Conservation (phyloP, 2,888 invertebrate genomes). For the Lamproptera curius region DNA sequence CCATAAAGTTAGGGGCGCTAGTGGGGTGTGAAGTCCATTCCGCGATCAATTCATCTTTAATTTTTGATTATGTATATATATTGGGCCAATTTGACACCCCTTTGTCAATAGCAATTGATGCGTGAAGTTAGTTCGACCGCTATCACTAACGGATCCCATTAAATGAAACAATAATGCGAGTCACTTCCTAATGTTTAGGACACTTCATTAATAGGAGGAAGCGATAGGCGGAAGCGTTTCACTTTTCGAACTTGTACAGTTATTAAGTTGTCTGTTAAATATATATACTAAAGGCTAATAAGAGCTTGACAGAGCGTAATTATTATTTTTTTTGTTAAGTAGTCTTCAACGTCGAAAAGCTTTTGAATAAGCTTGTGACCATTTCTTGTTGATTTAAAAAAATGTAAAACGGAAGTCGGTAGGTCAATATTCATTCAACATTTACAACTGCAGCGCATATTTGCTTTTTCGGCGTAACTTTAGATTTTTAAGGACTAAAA, state of each 20-base stretch:
- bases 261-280: background rate
- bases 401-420: background rate
- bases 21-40: background rate
- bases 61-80: conserved; percentile 1
- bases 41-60: conserved; percentile 1
- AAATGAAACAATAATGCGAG: conserved; percentile 13
- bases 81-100: conserved; percentile 5
- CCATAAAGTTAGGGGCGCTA: too few species aligned
- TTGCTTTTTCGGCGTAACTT: background rate
- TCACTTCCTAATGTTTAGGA: conserved; percentile 5
- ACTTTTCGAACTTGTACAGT: background rate
- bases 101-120: background rate
- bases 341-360: background rate
- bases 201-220: background rate
- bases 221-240: conserved; percentile 1
- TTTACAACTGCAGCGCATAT: too few species aligned
- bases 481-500: too few species aligned
- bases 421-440: too few species aligned
- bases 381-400: background rate
- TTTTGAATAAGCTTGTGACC: background rate
- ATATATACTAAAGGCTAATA: background rate
- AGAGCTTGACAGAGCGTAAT: too few species aligned
- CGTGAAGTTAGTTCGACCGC: conserved; percentile 6
- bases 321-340: background rate
- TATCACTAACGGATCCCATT: conserved; percentile 5